These are phyloP conservation scores for Cuculus canorus DNA, from an alignment of 2,797 vertebrate species.

Conservation along the genomic window DNA sequence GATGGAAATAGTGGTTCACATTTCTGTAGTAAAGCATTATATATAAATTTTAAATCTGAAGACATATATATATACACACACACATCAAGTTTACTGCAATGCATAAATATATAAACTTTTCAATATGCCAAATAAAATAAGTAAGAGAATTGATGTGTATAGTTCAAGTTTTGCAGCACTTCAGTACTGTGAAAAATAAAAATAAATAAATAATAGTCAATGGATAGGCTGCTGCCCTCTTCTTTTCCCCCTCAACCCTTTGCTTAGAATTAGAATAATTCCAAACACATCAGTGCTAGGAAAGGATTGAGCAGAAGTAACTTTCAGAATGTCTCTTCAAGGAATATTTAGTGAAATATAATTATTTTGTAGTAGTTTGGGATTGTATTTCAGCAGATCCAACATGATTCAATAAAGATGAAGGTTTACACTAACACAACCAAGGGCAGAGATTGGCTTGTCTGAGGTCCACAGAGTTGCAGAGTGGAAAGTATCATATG, in stretches of 20 bases:
- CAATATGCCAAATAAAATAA: slow-evolving; percentile 62
- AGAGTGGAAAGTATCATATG: background rate
- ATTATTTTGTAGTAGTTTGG: background rate
- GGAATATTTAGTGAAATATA: background rate
- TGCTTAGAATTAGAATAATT: background rate
- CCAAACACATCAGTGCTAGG: background rate
- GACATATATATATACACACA: slow-evolving; percentile 44
- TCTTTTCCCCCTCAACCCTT: background rate
- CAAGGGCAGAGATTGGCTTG: slow-evolving; percentile 38
- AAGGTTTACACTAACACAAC: background rate
- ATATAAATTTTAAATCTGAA: slow-evolving; percentile 68
- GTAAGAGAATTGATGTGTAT: slow-evolving; percentile 63
- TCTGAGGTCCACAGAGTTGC: slow-evolving; percentile 55
- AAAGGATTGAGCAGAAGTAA: background rate
- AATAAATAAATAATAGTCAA: slow-evolving; percentile 35
- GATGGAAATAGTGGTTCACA: slow-evolving; percentile 61
- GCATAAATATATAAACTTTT: slow-evolving; percentile 61
- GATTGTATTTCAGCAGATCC: background rate
- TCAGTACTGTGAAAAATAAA: slow-evolving; percentile 44
- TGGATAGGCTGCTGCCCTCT: slow-evolving; percentile 27
- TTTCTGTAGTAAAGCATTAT: slow-evolving; percentile 61
- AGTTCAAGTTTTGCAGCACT: slow-evolving; percentile 73
- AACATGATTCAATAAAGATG: background rate
- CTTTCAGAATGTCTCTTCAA: background rate
- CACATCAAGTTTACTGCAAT: slow-evolving; percentile 32